Percentiles rank a stretch among this genome's conserved stretches.
Conservation (phyloP, 2,113 vertebrate genomes). For the Pachyramphus minor region DNA sequence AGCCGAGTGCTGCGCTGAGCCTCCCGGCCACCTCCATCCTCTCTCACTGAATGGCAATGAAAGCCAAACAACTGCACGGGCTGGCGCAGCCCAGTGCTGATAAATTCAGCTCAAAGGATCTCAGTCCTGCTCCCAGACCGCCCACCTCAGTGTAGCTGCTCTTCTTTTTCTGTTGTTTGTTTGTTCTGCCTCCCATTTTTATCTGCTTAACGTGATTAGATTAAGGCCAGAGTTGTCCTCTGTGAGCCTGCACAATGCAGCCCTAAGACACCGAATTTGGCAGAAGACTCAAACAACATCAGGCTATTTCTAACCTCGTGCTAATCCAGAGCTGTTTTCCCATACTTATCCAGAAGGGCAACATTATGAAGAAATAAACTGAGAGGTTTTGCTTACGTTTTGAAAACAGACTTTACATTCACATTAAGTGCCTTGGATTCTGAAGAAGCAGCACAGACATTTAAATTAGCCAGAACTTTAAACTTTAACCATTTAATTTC, state of each 20-base stretch:
- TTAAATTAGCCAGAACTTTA: neutral
- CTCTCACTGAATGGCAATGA: accelerated
- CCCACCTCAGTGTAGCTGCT: neutral
- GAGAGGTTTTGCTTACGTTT: neutral
- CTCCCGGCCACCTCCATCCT: neutral
- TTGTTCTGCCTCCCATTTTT: neutral
- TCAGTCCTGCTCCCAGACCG: neutral
- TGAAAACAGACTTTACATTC: neutral
- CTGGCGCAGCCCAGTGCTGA: neutral
- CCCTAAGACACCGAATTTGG: neutral
- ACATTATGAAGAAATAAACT: neutral
- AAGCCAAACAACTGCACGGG: neutral
- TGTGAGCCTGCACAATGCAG: neutral
- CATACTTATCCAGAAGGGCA: neutral
- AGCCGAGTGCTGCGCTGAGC: accelerated
- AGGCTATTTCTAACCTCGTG: neutral
- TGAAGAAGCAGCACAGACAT: neutral
- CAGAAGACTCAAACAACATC: neutral
- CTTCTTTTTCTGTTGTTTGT: neutral
- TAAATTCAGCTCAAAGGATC: neutral
- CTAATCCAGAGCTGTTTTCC: neutral
- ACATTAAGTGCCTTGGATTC: neutral
- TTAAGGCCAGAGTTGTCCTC: neutral
- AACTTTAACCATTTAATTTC: conserved; percentile 34
- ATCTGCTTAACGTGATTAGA: neutral